These are phyloP conservation scores for Tenebrosternarchus preto DNA, from an alignment of 2,113 vertebrate species.

Conservation along the genomic window DNA sequence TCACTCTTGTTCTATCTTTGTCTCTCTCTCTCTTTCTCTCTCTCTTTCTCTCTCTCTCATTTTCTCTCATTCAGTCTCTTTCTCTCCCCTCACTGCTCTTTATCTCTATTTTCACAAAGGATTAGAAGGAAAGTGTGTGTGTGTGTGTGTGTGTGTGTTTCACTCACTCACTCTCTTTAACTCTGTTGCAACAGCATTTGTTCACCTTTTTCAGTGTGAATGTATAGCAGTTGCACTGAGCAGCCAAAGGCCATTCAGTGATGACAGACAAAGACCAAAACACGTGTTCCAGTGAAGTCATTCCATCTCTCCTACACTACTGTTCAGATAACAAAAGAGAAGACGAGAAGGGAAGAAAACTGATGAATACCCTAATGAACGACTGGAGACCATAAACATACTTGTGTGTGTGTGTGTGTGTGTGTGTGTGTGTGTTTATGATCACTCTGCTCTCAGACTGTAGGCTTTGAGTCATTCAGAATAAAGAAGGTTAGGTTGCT, in stretches of 20 bases:
- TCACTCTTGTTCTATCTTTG: slow-evolving; percentile 56
- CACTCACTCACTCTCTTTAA: not conserved
- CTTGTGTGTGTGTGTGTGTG: not conserved
- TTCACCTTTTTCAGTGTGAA: slow-evolving; percentile 18
- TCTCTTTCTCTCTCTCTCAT: slow-evolving; percentile 45
- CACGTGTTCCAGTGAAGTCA: slow-evolving; percentile 41
- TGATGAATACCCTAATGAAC: slow-evolving; percentile 32
- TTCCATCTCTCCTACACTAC: slow-evolving; percentile 46
- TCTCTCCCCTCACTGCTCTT: slow-evolving; percentile 9
- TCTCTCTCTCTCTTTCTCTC: slow-evolving; percentile 39
- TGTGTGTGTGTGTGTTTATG: not conserved
- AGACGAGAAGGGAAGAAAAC: slow-evolving; percentile 39
- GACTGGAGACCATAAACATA: slow-evolving; percentile 10
- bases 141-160: too few relatives aligned
- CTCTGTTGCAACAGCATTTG: slow-evolving; percentile 21
- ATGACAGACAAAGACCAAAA: slow-evolving; percentile 44
- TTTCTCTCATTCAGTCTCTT: slow-evolving; percentile 14
- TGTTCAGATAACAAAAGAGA: slow-evolving; percentile 23
- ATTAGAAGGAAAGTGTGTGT: not conserved
- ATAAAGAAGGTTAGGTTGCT: slow-evolving; percentile 20
- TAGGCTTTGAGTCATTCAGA: slow-evolving; percentile 23
- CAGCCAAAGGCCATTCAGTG: slow-evolving; percentile 37
- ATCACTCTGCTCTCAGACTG: slow-evolving; percentile 11
- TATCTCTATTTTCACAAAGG: slow-evolving; percentile 22
- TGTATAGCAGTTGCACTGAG: slow-evolving; percentile 15